These are phyloP conservation scores for Mastacembelus armatus DNA, from an alignment of 2,797 vertebrate species.

Conservation along the genomic window DNA sequence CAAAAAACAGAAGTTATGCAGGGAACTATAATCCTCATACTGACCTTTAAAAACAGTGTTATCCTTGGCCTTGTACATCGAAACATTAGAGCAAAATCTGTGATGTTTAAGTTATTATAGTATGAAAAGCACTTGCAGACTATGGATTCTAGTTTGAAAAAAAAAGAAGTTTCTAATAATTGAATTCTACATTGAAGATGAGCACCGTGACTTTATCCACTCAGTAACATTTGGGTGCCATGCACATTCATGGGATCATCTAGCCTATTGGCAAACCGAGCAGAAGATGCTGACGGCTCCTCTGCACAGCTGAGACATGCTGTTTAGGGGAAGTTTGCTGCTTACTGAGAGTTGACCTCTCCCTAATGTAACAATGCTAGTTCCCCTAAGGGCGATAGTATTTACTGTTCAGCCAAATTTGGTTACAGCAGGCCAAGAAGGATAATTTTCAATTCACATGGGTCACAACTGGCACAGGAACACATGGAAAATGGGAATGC, in stretches of 20 bases:
- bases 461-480: conserved; percentile 86
- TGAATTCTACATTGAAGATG: neutral
- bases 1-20: neutral
- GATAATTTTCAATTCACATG: conserved; percentile 87
- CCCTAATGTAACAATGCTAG: conserved; percentile 83
- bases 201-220: neutral
- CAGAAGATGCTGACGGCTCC: conserved; percentile 23
- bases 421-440: conserved; percentile 86
- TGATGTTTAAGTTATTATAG: too few species aligned
- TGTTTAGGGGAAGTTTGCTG: conserved; percentile 46
- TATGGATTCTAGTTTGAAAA: neutral
- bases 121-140: neutral
- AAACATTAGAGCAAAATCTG: neutral
- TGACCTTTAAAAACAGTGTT: conserved; percentile 5
- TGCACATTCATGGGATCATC: conserved; percentile 5
- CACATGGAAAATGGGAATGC: conserved; percentile 76
- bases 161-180: neutral
- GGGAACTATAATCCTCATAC: neutral
- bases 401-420: conserved; percentile 90
- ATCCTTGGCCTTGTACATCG: neutral
- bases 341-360: conserved; percentile 76
- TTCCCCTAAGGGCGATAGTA: conserved; percentile 81
- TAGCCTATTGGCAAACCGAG: conserved; percentile 32
- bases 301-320: conserved; percentile 40
- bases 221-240: neutral